Percentiles rank a stretch among this genome's conserved stretches.
phyloP scores from a whole-genome alignment of 1,140 invertebrate genomes.

The Solen grandis region DNA sequence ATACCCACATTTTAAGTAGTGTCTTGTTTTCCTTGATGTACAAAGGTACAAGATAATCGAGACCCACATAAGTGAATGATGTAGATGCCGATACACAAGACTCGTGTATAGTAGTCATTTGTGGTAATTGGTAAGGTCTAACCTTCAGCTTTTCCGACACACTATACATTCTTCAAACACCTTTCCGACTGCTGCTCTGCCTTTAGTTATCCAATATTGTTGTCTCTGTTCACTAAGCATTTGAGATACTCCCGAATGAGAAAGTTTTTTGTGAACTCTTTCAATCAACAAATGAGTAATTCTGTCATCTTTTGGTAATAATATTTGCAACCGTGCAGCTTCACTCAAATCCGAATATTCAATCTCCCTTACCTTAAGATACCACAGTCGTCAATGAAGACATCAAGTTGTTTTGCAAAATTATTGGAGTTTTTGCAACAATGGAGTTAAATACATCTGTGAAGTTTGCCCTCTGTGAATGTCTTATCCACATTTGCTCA shows the following conservation, averaged over 20 bases:
- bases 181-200: background rate
- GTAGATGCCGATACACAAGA: background rate
- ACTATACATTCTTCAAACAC: constrained; percentile 2
- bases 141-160: constrained; percentile 11
- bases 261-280: too few species aligned
- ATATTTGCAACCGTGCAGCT: background rate
- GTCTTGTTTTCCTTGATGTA: background rate
- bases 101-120: too few species aligned
- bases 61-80: constrained; percentile 10
- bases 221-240: too few species aligned
- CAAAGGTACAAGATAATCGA: constrained; percentile 27
- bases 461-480: background rate
- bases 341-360: constrained; percentile 26
- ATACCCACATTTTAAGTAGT: constrained; percentile 2
- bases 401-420: background rate
- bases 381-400: background rate
- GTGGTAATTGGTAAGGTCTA: background rate
- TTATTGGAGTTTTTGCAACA: background rate
- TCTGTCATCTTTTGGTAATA: background rate
- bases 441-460: background rate
- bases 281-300: too few species aligned
- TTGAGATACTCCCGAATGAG: constrained; percentile 8
- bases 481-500: background rate
- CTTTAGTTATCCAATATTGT: background rate
- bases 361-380: constrained; percentile 27